Conservation (phyloP, 2,113 vertebrate species). For the Rhinopomastus cyanomelas region DNA sequence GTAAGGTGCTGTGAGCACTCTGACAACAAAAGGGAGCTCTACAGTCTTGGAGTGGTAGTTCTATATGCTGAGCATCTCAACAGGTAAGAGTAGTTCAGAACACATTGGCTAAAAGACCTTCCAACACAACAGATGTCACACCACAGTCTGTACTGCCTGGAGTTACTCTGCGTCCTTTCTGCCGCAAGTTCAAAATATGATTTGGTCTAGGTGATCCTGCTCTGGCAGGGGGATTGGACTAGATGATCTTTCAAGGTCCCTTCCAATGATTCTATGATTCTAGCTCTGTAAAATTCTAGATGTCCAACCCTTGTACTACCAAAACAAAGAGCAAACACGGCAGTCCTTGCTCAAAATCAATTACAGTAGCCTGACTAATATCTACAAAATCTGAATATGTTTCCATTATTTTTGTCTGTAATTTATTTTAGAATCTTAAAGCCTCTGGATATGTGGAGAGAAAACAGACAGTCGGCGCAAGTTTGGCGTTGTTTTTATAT, state of each 20-base stretch:
- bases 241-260: no score
- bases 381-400: background rate
- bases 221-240: no score
- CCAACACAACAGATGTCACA: background rate
- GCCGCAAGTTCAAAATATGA: background rate
- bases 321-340: background rate
- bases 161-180: background rate
- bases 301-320: background rate
- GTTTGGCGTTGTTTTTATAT: background rate
- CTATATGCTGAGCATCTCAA: background rate
- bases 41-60: background rate
- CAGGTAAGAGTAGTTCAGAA: background rate
- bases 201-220: no score
- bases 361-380: background rate
- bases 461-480: background rate
- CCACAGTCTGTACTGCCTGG: background rate
- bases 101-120: background rate
- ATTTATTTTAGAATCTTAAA: background rate
- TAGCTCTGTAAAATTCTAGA: background rate
- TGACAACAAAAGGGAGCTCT: background rate
- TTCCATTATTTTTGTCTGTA: background rate
- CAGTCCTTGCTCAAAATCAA: background rate
- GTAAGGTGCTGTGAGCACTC: background rate
- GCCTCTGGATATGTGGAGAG: background rate
- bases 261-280: no score